phyloP scores from a whole-genome alignment of 2,888 invertebrate species.

The Drosophila nr. medialis region DNA sequence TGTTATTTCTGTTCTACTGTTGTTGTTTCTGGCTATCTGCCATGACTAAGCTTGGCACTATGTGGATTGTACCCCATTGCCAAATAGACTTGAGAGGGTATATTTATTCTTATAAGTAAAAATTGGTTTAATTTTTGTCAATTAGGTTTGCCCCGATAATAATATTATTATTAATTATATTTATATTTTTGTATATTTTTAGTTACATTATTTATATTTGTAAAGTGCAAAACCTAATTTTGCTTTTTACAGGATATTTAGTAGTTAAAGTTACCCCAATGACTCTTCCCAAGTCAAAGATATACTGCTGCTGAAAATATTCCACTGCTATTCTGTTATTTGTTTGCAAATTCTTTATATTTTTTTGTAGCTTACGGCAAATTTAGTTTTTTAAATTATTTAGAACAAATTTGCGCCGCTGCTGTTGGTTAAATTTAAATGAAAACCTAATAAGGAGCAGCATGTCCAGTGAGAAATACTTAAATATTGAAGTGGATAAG shows the following conservation, averaged over 20 bases:
- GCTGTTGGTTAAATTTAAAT: slow-evolving; percentile 55
- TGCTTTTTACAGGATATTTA: neutral
- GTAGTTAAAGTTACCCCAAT: neutral
- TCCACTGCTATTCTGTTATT: slow-evolving; percentile 19
- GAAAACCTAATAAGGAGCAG: slow-evolving; percentile 66
- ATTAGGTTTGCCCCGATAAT: neutral
- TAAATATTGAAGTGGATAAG: slow-evolving; percentile 59
- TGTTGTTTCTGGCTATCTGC: slow-evolving; percentile 42
- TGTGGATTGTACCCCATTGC: slow-evolving; percentile 32
- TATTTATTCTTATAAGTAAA: neutral
- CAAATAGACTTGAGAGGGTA: slow-evolving; percentile 10
- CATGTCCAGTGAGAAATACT: slow-evolving; percentile 32
- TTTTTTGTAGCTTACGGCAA: slow-evolving; percentile 35
- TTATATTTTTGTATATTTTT: neutral
- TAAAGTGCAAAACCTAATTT: neutral
- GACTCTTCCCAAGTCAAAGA: neutral
- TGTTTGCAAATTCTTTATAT: slow-evolving; percentile 19
- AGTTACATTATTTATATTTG: neutral
- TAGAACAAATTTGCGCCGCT: slow-evolving; percentile 43
- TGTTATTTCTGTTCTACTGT: slow-evolving; percentile 29
- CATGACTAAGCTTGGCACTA: slow-evolving; percentile 42
- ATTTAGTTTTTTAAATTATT: slow-evolving; percentile 56
- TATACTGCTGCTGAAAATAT: slow-evolving; percentile 6
- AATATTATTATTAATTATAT: neutral
- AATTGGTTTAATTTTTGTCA: neutral